Conservation (phyloP, 2,113 vertebrate genomes). For the Cottus gobio region DNA sequence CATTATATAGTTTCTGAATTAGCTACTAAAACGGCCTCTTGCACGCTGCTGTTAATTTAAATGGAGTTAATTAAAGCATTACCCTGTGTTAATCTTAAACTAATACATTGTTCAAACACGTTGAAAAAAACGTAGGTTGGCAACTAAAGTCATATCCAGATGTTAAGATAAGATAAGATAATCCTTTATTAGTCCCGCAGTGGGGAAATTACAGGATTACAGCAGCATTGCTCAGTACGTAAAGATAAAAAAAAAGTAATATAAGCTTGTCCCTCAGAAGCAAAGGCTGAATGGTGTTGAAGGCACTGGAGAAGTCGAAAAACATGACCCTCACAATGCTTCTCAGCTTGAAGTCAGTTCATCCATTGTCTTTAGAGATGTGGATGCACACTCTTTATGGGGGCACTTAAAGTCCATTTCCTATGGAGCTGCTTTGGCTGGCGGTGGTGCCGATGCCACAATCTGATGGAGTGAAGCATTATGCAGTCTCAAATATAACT, state of each 20-base stretch:
- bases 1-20: not conserved
- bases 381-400: not conserved
- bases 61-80: conserved; percentile 46
- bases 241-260: too few relatives aligned
- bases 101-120: not conserved
- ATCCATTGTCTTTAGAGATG: not conserved
- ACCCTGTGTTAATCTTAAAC: not conserved
- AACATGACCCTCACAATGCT: too few relatives aligned
- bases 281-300: too few relatives aligned
- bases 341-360: conserved; percentile 12
- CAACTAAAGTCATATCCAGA: not conserved
- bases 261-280: too few relatives aligned
- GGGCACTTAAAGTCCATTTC: conserved; percentile 20
- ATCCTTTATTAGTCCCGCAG: too few relatives aligned
- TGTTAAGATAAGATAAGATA: too few relatives aligned
- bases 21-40: not conserved
- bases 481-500: not conserved
- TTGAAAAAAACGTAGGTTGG: not conserved
- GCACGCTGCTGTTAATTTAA: conserved; percentile 14
- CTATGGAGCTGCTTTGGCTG: conserved; percentile 7
- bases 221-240: too few relatives aligned
- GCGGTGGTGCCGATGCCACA: not conserved
- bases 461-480: not conserved
- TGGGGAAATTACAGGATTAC: too few relatives aligned
- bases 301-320: too few relatives aligned